Evolutionary conservation across 2,797 vertebrate species (phyloP), one percentile per base, ranked within the genome.

Genomic region (Cossypha niveicapilla): DNA sequence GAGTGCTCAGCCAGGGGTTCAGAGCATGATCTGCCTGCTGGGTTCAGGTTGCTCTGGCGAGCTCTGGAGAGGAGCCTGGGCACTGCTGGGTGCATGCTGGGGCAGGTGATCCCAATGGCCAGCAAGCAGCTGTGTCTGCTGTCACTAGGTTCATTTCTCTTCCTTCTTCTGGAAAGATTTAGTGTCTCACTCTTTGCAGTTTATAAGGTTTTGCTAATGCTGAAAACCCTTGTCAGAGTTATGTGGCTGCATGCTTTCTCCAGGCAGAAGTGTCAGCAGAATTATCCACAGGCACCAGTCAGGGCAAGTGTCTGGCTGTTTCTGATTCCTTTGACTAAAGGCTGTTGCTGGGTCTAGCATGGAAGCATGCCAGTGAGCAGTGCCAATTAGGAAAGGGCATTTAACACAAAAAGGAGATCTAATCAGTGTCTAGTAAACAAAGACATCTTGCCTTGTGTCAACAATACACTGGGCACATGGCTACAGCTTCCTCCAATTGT

Each of bases 41-140:
- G 27, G 3, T 63, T 68, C 25, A 60, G n/a, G 23, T n/a, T 4
- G 5, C 15, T 56, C 48, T 0, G 1, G 5, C 0, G 0, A 57
- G 42, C 51, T 61, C n/a, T 54, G 42, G 51, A n/a, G 71, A 58
- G 42, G n/a, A 15, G 12, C 13, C n/a, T 58, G 47, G 47, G 32
- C 70, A 28, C 27, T 32, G 27, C 32, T 80, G 51, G 17, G 14
- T 35, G 42, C 32, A 13, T 0, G 0, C 35, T 1, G 6, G 13
- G 22, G 10, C 30, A 34, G 61, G 48, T 62, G 61, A 66, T 58
- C 35, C 48, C 0, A 0, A 18, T 0, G 0, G 41, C 18, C 1
- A 3, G 15, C 6, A 10, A 78, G 74, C 51, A 81, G 32, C 42
- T 0, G 0, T 54, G 37, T 47, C 42, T 75, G 50, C 32, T 45